Evolutionary conservation across 2,797 vertebrate species (phyloP), one percentile per base, ranked within the genome.

Genomic region (Tolypeutes matacus): DNA sequence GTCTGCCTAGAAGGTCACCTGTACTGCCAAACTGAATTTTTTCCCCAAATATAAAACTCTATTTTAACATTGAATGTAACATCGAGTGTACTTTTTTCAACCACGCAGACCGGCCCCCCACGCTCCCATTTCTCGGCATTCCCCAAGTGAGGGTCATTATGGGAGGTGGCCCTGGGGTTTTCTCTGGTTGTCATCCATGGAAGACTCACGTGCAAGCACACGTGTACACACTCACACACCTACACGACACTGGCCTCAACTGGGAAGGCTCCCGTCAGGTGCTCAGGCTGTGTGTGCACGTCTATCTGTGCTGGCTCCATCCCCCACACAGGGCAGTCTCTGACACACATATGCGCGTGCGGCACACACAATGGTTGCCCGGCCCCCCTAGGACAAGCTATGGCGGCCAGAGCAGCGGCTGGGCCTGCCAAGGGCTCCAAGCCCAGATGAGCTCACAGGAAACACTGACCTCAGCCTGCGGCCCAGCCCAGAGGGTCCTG

Each of bases 401-500:
- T 4, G 2, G 65, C 86, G 56, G 49, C 67, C 73, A 46, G 84
- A 73, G 62, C 18, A 78, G 64, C 5, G 13, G 78, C 42, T 11
- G 14, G 69, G 25, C 82, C 82, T 75, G 36, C 93, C 13, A 31
- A 56, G 86, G 90, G 86, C 86, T 87, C 85, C 78, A 62, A 83
- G 94, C 27, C 76, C 85, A 89, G 80, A 96, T 96, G 94, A 96
- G 75, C 86, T 97, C 96, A 97, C 78, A 88, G 96, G 83, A 97
- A 95, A 95, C 78, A 72, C 67, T 96, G 95, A 94, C 89, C 86
- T 94, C 95, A 95, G 85, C 86, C 78, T 91, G 65, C 0, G 76
- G 80, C 83, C 86, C 56, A 91, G 62, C 94, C 91, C 76, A 58
- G 34, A 1, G 25, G 21, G 82, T 56, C 60, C 62, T 95, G 70